Conservation (phyloP, 1,140 invertebrate genomes). For the Cephus cinctus region DNA sequence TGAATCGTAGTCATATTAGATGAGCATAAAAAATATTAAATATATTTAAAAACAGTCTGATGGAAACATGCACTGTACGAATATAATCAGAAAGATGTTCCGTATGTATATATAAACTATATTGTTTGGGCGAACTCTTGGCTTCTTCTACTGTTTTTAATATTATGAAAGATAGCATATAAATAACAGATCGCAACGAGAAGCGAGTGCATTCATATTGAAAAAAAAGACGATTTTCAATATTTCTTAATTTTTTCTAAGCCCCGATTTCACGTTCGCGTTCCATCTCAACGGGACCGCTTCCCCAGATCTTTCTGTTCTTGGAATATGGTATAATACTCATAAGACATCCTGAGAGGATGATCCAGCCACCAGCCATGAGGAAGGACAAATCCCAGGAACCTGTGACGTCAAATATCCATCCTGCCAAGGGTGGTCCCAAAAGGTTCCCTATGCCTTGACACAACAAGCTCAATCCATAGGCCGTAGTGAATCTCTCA, state of each 20-base stretch:
- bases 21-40: too few relatives aligned
- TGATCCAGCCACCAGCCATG: conserved; percentile 72
- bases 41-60: too few relatives aligned
- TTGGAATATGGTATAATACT: conserved; percentile 66
- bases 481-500: conserved; percentile 82
- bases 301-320: conserved; percentile 65
- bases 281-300: conserved; percentile 64
- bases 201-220: background rate
- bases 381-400: conserved; percentile 75
- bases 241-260: background rate
- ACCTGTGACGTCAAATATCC: conserved; percentile 68
- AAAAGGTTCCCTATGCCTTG: conserved; percentile 76
- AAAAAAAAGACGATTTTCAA: background rate
- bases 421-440: conserved; percentile 68
- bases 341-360: conserved; percentile 74
- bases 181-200: background rate
- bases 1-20: too few relatives aligned
- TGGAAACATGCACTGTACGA: too few relatives aligned
- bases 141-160: too few relatives aligned
- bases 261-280: conserved; percentile 26
- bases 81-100: too few relatives aligned
- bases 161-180: too few relatives aligned
- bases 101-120: too few relatives aligned
- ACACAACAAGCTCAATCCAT: conserved; percentile 82
- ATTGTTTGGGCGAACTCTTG: too few relatives aligned